These are phyloP conservation scores for Smutsia temminckii DNA, from an alignment of 2,797 vertebrate species.

Conservation along the genomic window DNA sequence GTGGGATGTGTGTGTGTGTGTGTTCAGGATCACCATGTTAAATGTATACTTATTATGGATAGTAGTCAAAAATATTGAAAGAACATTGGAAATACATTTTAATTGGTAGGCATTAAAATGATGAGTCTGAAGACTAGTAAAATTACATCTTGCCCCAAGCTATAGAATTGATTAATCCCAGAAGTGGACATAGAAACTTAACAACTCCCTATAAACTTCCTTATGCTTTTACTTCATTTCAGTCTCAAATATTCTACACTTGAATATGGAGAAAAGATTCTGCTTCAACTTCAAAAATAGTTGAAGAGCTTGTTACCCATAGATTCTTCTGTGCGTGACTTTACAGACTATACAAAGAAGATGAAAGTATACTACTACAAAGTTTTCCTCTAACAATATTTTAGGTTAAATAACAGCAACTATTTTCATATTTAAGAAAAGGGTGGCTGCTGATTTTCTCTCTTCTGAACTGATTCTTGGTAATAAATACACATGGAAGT, in stretches of 20 bases:
- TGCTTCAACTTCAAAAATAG: background rate
- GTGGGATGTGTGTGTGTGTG: background rate
- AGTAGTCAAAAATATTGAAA: conserved; percentile 6
- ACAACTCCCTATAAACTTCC: background rate
- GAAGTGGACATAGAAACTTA: background rate
- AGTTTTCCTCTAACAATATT: background rate
- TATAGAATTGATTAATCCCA: background rate
- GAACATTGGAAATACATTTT: background rate
- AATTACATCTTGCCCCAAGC: background rate
- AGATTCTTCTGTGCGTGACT: background rate
- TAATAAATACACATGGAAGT: background rate
- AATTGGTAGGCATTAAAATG: background rate
- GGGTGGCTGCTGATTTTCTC: background rate
- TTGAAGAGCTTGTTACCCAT: background rate
- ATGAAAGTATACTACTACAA: background rate
- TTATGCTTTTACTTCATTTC: background rate
- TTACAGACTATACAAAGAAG: background rate
- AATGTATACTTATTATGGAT: background rate
- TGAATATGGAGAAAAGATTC: background rate
- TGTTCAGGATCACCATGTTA: background rate
- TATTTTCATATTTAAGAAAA: background rate
- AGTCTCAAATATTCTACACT: background rate
- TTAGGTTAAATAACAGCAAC: background rate
- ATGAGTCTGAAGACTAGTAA: background rate
- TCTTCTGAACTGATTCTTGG: background rate